phyloP scores from a whole-genome alignment of 2,113 vertebrate species.

The Eretmochelys imbricata region DNA sequence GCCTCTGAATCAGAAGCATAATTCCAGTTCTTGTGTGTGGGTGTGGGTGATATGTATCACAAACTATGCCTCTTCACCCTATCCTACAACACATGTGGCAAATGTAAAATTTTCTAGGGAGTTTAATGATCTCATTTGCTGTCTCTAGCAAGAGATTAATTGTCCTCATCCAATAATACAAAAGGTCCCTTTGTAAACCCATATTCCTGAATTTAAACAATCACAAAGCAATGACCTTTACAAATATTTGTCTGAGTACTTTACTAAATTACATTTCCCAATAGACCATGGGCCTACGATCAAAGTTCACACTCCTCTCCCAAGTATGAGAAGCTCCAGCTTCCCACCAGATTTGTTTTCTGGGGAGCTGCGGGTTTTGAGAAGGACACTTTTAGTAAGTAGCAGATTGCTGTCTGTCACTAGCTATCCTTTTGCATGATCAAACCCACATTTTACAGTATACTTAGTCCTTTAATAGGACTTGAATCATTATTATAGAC shows the following conservation, averaged over 20 bases:
- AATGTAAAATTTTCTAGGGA: not conserved
- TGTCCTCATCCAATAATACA: not conserved
- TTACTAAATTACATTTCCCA: fast-evolving
- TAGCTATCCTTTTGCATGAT: not conserved
- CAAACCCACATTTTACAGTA: not conserved
- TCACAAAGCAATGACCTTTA: fast-evolving
- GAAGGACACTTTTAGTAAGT: not conserved
- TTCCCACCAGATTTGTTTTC: not conserved
- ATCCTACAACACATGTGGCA: fast-evolving
- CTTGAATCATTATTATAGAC: not conserved
- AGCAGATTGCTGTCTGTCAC: not conserved
- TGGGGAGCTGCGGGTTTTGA: not conserved
- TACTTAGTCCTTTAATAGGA: conserved; percentile 1
- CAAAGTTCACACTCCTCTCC: not conserved
- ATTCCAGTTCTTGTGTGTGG: fast-evolving
- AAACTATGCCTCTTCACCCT: not conserved
- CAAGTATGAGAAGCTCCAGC: not conserved
- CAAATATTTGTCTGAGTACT: not conserved
- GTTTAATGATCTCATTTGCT: not conserved
- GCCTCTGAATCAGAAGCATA: conserved; percentile 16
- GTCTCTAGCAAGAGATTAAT: fast-evolving
- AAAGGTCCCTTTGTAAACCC: not conserved
- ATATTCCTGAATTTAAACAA: not conserved
- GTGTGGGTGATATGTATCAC: fast-evolving
- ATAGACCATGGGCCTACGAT: not conserved